Evolutionary conservation across 2,888 invertebrate species (phyloP).

Genomic region (Norana najaformis): DNA sequence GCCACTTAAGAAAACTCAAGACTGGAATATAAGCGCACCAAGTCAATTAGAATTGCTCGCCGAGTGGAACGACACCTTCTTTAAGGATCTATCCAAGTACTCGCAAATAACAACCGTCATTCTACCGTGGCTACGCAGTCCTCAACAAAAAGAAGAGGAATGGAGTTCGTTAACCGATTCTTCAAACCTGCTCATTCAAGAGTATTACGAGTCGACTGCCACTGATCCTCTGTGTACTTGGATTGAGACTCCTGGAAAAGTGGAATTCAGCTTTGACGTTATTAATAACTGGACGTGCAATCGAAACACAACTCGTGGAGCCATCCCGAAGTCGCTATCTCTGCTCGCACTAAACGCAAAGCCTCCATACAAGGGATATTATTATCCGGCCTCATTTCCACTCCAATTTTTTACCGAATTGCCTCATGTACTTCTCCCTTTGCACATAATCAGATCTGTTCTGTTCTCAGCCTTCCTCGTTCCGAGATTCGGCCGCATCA

Average conservation of each 20-base stretch:
- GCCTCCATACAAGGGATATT: slow-evolving; percentile 40
- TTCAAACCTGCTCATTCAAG: slow-evolving; percentile 38
- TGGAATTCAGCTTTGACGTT: slow-evolving; percentile 41
- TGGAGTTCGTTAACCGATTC: slow-evolving; percentile 38
- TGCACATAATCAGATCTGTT: slow-evolving; percentile 39
- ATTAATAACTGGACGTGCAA: slow-evolving; percentile 40
- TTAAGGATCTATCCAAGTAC: slow-evolving; percentile 33
- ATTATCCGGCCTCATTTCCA: slow-evolving; percentile 42
- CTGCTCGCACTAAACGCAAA: slow-evolving; percentile 40
- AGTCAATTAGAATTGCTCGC: background rate
- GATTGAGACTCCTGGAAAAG: slow-evolving; percentile 39
- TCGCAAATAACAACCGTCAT: slow-evolving; percentile 35
- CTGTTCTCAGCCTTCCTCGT: too few relatives aligned
- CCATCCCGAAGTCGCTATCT: slow-evolving; percentile 32
- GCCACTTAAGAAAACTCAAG: background rate
- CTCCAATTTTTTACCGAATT: slow-evolving; percentile 33
- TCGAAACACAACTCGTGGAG: slow-evolving; percentile 7
- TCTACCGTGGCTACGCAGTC: slow-evolving; percentile 32
- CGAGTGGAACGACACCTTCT: slow-evolving; percentile 34
- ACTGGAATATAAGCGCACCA: slow-evolving; percentile 15
- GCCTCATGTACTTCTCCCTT: slow-evolving; percentile 38
- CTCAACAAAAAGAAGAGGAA: background rate
- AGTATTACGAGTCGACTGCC: slow-evolving; percentile 40
- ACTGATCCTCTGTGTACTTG: slow-evolving; percentile 38
- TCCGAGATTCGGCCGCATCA: too few relatives aligned